Conservation (phyloP, 1,140 invertebrate genomes). For the Bombus pascuorum region DNA sequence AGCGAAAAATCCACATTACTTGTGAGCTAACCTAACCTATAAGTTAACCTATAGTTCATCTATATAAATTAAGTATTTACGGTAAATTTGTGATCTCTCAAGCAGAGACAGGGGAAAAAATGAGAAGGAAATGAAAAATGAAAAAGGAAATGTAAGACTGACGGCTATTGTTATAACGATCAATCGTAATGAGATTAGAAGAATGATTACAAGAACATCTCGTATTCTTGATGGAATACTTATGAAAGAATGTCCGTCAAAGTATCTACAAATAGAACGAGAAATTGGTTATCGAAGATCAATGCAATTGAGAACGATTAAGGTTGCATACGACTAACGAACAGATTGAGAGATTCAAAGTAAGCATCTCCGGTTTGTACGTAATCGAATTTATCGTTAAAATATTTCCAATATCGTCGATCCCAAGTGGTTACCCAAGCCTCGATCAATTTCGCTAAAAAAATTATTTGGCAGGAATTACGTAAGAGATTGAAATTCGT, state of each 20-base stretch:
- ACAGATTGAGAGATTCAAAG: background rate
- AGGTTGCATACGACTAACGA: background rate
- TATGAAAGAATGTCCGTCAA: slow-evolving; percentile 11
- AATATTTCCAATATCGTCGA: background rate
- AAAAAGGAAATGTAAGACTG: background rate
- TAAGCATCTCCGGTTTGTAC: background rate
- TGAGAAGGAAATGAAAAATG: background rate
- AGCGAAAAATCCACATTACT: background rate
- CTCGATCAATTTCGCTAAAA: background rate
- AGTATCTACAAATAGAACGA: background rate
- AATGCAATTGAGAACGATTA: background rate
- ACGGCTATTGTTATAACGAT: background rate
- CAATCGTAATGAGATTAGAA: background rate
- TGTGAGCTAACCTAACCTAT: too few relatives aligned
- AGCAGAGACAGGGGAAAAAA: too few relatives aligned
- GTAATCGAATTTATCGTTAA: background rate
- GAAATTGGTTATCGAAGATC: slow-evolving; percentile 24
- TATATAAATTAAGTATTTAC: background rate
- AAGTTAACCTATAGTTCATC: too few relatives aligned
- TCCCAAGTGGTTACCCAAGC: too few relatives aligned
- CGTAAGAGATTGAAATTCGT: too few relatives aligned
- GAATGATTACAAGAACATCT: background rate
- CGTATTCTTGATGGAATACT: background rate
- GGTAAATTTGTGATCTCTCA: background rate
- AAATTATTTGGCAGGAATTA: background rate